Evolutionary conservation across 2,888 invertebrate species (phyloP).

Genomic region (Arenicola marina): DNA sequence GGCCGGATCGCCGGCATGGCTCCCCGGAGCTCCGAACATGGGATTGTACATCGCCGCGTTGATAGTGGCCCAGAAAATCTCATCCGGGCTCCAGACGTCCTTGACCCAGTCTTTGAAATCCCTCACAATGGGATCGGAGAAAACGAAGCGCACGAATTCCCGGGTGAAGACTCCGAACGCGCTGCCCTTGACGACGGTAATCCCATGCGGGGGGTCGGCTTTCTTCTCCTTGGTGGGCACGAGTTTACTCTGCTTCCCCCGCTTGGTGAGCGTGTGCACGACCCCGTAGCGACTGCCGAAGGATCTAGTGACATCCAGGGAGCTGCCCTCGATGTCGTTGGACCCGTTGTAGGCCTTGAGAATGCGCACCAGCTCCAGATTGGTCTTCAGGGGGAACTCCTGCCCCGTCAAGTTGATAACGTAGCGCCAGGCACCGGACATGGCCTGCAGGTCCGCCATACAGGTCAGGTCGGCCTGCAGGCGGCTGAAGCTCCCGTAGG

Average conservation of each 20-base stretch:
- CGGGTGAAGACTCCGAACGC: slow-evolving; percentile 44
- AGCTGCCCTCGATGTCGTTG: slow-evolving; percentile 43
- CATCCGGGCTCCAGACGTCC: slow-evolving; percentile 48
- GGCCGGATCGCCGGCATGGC: slow-evolving; percentile 30
- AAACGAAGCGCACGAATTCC: slow-evolving; percentile 41
- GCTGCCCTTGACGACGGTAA: slow-evolving; percentile 44
- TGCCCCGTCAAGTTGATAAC: slow-evolving; percentile 48
- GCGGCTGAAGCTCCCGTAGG: slow-evolving; percentile 20
- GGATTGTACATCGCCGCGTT: slow-evolving; percentile 41
- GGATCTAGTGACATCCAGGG: not conserved
- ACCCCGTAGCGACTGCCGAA: slow-evolving; percentile 2
- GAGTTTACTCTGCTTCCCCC: slow-evolving; percentile 12
- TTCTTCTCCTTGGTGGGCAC: slow-evolving; percentile 25
- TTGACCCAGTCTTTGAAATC: slow-evolving; percentile 41
- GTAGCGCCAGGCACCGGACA: slow-evolving; percentile 33
- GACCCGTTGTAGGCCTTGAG: slow-evolving; percentile 42
- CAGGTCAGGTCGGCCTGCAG: slow-evolving; percentile 28
- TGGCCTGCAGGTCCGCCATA: slow-evolving; percentile 19
- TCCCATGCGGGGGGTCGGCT: slow-evolving; percentile 32
- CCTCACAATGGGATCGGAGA: slow-evolving; percentile 31
- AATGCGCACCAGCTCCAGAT: slow-evolving; percentile 47
- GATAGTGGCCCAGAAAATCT: slow-evolving; percentile 49
- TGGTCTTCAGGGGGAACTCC: slow-evolving; percentile 48
- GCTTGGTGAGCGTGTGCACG: not conserved
- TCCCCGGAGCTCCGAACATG: slow-evolving; percentile 41